These are phyloP conservation scores for Onychostruthus taczanowskii DNA, from an alignment of 2,113 vertebrate genomes.

Conservation along the genomic window DNA sequence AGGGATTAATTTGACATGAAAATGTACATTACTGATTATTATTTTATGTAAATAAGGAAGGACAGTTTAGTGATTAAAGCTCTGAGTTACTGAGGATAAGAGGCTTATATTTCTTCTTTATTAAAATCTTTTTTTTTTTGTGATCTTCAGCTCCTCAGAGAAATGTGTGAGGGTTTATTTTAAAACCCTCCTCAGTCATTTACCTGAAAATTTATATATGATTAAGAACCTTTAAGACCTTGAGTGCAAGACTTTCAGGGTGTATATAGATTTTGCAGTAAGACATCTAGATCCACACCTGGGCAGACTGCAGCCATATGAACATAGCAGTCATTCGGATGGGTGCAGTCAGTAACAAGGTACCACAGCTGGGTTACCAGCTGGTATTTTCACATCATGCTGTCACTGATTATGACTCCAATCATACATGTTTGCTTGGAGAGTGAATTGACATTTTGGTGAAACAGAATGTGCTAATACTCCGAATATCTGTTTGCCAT, in stretches of 20 bases:
- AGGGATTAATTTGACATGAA: not conserved
- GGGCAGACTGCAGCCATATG: not conserved
- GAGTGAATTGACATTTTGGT: not conserved
- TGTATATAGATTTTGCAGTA: not conserved
- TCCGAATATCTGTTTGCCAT: not conserved
- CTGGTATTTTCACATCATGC: not conserved
- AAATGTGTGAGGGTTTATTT: not conserved
- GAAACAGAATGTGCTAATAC: not conserved
- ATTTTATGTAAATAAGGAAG: not conserved
- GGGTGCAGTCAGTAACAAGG: not conserved
- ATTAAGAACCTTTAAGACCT: not conserved
- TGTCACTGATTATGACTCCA: not conserved
- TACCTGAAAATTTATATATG: not conserved
- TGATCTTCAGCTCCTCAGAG: not conserved
- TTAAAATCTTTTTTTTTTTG: not conserved
- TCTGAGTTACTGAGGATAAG: not conserved
- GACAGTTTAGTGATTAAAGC: not conserved
- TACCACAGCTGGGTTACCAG: not conserved
- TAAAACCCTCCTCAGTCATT: not conserved
- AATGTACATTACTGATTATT: not conserved
- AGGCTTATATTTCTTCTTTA: not conserved
- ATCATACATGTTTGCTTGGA: not conserved
- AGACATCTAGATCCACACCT: not conserved
- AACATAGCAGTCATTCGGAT: not conserved
- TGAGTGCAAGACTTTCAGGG: not conserved